Conservation (phyloP, 1,140 invertebrate genomes). For the Macrotrachela quadricornifera region DNA sequence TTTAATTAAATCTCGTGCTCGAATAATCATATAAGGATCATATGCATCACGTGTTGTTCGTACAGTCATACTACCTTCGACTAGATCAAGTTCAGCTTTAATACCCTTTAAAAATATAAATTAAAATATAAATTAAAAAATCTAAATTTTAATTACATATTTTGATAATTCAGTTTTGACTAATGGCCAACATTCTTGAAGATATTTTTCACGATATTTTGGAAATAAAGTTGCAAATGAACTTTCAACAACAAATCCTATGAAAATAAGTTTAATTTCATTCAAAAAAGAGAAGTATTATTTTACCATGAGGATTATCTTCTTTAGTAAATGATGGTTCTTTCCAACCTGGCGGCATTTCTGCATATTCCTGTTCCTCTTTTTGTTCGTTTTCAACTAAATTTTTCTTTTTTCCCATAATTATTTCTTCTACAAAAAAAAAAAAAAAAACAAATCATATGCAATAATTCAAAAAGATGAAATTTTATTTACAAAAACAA, state of each 20-base stretch:
- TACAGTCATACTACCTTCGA: constrained; percentile 86
- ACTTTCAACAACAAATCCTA: constrained; percentile 47
- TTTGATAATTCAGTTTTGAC: constrained; percentile 54
- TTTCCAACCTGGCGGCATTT: constrained; percentile 7
- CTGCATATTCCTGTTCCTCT: neutral
- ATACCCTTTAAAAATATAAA: constrained; percentile 40
- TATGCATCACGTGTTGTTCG: constrained; percentile 86
- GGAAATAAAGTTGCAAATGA: constrained; percentile 60
- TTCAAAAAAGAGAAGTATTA: too few relatives aligned
- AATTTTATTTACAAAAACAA: too few relatives aligned
- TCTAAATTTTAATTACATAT: too few relatives aligned
- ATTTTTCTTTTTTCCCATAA: too few relatives aligned
- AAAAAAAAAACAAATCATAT: too few relatives aligned
- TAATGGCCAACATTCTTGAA: constrained; percentile 82
- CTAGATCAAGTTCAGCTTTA: constrained; percentile 70
- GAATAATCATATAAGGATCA: constrained; percentile 93
- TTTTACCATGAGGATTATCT: constrained; percentile 2
- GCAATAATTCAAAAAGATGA: too few relatives aligned
- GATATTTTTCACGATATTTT: constrained; percentile 84
- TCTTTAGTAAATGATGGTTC: constrained; percentile 3
- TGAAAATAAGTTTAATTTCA: too few relatives aligned
- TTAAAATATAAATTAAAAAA: too few relatives aligned
- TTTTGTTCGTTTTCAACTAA: too few relatives aligned
- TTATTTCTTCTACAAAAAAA: too few relatives aligned
- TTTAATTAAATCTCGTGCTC: constrained; percentile 86